Evolutionary conservation across 2,113 vertebrate species (phyloP).

Genomic region (Gymnogyps californianus): DNA sequence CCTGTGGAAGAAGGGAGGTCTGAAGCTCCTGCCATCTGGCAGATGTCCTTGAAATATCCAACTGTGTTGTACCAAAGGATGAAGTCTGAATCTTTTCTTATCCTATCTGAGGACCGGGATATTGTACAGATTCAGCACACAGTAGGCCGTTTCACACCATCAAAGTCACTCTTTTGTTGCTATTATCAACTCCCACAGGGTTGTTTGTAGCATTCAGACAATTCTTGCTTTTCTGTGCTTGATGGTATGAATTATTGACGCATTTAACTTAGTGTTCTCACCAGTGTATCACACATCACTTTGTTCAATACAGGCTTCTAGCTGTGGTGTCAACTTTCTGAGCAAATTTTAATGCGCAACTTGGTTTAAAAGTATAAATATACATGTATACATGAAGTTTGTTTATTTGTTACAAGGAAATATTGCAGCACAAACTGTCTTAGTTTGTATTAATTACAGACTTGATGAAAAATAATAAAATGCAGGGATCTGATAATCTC

Average conservation of each 20-base stretch:
- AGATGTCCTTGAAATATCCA: slow-evolving; percentile 52
- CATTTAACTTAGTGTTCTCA: slow-evolving; percentile 5
- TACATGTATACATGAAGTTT: not conserved
- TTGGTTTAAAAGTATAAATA: slow-evolving; percentile 7
- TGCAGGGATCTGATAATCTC: not conserved
- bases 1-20: slow-evolving; percentile 25
- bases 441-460: slow-evolving; percentile 36
- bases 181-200: slow-evolving; percentile 9
- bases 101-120: not conserved
- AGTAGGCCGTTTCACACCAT: slow-evolving; percentile 52
- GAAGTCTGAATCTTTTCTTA: slow-evolving; percentile 50
- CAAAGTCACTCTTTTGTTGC: slow-evolving; percentile 39
- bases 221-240: slow-evolving; percentile 37
- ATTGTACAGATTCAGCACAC: slow-evolving; percentile 24
- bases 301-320: slow-evolving; percentile 17
- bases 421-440: slow-evolving; percentile 35
- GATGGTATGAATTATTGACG: slow-evolving; percentile 47
- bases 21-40: slow-evolving; percentile 44
- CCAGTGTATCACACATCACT: slow-evolving; percentile 4
- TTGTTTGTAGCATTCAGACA: slow-evolving; percentile 33
- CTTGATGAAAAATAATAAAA: slow-evolving; percentile 20
- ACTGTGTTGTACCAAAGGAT: slow-evolving; percentile 2
- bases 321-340: slow-evolving; percentile 21
- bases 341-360: slow-evolving; percentile 17
- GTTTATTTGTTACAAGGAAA: not conserved